phyloP scores from a whole-genome alignment of 2,888 invertebrate genomes.

The Timema cristinae region DNA sequence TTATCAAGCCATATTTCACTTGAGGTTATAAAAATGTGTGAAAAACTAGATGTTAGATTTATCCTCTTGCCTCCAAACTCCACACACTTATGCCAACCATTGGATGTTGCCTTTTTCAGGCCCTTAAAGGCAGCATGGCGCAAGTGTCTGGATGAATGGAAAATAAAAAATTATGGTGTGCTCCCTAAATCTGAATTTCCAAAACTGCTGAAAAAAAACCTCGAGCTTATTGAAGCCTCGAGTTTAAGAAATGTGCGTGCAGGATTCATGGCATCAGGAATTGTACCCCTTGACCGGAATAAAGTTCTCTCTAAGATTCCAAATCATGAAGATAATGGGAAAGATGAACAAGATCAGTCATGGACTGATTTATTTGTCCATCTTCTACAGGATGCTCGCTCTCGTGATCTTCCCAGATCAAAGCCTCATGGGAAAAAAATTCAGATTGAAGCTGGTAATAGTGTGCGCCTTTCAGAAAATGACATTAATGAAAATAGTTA shows the following conservation, averaged over 20 bases:
- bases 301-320: too few species aligned
- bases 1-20: slow-evolving; percentile 17
- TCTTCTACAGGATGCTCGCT: too few species aligned
- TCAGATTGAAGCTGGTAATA: background rate
- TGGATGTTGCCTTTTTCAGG: too few species aligned
- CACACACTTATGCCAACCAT: too few species aligned
- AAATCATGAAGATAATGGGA: too few species aligned
- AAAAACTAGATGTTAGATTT: slow-evolving; percentile 1
- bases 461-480: background rate
- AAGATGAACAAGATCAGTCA: too few species aligned
- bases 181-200: slow-evolving; percentile 4
- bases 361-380: too few species aligned
- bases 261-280: too few species aligned
- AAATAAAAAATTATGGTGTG: background rate
- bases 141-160: slow-evolving; percentile 11
- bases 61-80: slow-evolving; percentile 11
- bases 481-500: background rate
- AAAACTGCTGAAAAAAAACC: background rate
- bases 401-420: too few species aligned
- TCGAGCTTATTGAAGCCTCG: background rate
- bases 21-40: slow-evolving; percentile 4
- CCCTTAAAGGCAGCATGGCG: slow-evolving; percentile 17
- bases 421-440: background rate
- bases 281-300: too few species aligned
- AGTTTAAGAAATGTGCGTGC: too few species aligned